phyloP scores from a whole-genome alignment of 1,140 invertebrate genomes.

The Drosophila asahinai region DNA sequence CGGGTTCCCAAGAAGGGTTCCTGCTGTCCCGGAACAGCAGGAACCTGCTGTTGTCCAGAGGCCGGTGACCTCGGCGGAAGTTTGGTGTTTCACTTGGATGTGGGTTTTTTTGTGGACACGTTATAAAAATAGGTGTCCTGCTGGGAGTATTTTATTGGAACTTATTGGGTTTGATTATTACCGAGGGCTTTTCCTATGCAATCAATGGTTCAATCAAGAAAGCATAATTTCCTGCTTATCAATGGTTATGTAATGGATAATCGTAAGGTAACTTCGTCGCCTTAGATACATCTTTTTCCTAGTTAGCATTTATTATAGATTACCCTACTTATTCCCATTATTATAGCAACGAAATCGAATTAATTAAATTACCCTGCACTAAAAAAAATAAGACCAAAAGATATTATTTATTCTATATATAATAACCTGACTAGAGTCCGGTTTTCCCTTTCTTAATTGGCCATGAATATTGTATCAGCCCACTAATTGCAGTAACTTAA shows the following conservation, averaged over 20 bases:
- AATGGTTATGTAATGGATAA: no score
- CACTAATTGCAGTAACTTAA: neutral
- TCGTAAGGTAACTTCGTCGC: neutral
- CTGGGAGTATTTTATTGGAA: neutral
- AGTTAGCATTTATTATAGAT: neutral
- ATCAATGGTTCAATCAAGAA: neutral
- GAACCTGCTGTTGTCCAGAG: constrained; percentile 34
- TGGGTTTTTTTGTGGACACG: neutral
- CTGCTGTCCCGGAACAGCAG: constrained; percentile 1
- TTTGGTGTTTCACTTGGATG: constrained; percentile 5
- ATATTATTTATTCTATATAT: neutral
- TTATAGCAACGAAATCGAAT: neutral
- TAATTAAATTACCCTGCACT: no score
- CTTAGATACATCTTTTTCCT: neutral
- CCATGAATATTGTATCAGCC: no score
- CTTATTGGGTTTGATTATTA: neutral
- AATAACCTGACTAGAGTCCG: neutral
- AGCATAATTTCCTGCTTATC: no score
- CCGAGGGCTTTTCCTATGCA: neutral
- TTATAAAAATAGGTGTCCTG: neutral
- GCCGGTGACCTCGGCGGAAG: constrained; percentile 6
- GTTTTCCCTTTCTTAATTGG: neutral
- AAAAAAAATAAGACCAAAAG: no score
- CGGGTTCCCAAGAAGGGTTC: constrained; percentile 20
- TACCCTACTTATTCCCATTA: neutral